Evolutionary conservation across 2,797 vertebrate species (phyloP).

Genomic region (Alectoris magna): DNA sequence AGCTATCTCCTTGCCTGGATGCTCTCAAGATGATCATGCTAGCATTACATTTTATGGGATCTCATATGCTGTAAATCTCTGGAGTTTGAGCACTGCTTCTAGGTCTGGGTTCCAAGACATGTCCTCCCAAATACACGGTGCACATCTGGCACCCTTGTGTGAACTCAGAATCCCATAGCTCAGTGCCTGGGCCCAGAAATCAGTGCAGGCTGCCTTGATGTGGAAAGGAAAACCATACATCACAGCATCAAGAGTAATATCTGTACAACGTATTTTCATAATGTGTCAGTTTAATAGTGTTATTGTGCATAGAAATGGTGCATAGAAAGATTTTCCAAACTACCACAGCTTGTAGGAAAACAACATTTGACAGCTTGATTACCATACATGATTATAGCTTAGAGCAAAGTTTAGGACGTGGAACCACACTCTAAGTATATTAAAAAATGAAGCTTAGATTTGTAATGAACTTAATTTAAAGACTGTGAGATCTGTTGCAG

Average conservation of each 20-base stretch:
- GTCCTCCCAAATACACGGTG: background rate
- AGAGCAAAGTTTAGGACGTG: background rate
- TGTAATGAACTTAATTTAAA: background rate
- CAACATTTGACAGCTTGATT: background rate
- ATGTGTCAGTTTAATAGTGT: background rate
- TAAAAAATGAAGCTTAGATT: background rate
- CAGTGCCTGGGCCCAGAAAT: background rate
- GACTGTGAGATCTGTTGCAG: background rate
- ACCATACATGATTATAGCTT: background rate
- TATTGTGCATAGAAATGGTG: background rate
- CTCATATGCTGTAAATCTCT: background rate
- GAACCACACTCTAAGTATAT: rapidly evolving
- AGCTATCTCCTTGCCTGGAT: constrained; percentile 11
- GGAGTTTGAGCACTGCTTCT: background rate
- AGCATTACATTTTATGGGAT: background rate
- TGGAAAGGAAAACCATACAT: background rate
- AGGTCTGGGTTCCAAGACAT: background rate
- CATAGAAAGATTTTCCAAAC: background rate
- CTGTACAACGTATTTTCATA: background rate
- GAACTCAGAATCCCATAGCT: background rate
- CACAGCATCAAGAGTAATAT: background rate
- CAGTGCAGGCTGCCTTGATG: background rate
- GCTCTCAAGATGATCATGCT: background rate
- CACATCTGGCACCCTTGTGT: background rate
- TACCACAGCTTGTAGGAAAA: background rate